Evolutionary conservation across 23 tunicate species (phyloP).

Genomic region (Aplidium turbinatum): DNA sequence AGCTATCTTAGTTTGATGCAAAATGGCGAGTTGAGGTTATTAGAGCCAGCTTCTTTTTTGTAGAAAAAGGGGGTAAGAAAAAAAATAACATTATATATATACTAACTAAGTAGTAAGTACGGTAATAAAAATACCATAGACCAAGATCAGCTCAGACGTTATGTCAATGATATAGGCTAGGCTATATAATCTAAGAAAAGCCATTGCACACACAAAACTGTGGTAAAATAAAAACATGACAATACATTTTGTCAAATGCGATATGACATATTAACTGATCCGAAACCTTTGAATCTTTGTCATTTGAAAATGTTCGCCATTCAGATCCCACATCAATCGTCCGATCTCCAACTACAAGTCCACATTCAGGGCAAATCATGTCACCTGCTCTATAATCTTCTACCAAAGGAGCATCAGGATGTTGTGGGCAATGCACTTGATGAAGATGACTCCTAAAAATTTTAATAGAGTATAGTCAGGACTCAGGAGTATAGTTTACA

Average conservation of each 20-base stretch:
- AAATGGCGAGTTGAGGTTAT: no score
- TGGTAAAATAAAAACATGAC: neutral
- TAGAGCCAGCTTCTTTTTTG: no score
- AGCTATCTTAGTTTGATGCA: no score
- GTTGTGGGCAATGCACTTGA: constrained; percentile 91
- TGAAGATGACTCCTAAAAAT: constrained; percentile 60
- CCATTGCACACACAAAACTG: neutral
- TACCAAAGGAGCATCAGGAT: constrained; percentile 87
- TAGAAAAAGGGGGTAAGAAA: no score
- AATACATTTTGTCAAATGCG: neutral
- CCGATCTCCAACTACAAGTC: constrained; percentile 96
- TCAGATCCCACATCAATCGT: constrained; percentile 98
- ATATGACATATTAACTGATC: neutral
- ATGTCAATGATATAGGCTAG: no score
- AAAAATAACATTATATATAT: no score
- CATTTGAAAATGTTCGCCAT: constrained; percentile 99
- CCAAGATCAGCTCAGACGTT: no score
- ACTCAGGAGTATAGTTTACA: neutral
- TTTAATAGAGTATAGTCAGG: neutral
- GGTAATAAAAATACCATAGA: no score
- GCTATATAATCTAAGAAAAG: neutral
- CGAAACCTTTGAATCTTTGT: constrained; percentile 88
- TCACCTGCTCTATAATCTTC: constrained; percentile 99
- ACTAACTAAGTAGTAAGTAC: no score
- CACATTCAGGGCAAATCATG: constrained; percentile 97